phyloP scores from a whole-genome alignment of 2,888 invertebrate genomes.

The Xestobium rufovillosum region DNA sequence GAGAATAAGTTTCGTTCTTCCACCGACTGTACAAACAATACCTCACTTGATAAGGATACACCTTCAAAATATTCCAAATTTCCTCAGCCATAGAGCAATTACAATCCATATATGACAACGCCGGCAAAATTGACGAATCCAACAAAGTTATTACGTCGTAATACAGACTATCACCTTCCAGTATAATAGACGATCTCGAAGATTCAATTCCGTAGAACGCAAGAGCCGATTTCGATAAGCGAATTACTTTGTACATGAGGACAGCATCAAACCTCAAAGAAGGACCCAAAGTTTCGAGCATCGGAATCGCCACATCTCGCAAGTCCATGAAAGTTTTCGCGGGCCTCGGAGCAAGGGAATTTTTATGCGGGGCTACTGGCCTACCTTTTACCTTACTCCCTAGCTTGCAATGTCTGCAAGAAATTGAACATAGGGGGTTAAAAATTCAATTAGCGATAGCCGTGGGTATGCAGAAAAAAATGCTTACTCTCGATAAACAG shows the following conservation, averaged over 20 bases:
- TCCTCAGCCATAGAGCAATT: constrained; percentile 97
- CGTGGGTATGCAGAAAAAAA: constrained; percentile 1
- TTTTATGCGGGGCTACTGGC: constrained; percentile 46
- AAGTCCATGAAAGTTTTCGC: constrained; percentile 67
- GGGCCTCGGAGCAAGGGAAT: constrained; percentile 54
- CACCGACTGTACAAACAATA: constrained; percentile 87
- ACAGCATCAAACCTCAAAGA: constrained; percentile 81
- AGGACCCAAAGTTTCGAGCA: constrained; percentile 79
- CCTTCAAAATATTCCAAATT: constrained; percentile 82
- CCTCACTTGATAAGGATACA: constrained; percentile 79
- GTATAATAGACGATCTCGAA: constrained; percentile 26
- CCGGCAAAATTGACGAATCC: constrained; percentile 84
- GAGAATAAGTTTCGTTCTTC: constrained; percentile 83
- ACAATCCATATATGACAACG: constrained; percentile 83
- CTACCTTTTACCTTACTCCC: constrained; percentile 62
- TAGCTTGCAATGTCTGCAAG: constrained; percentile 63
- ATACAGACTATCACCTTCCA: constrained; percentile 55
- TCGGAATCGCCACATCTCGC: constrained; percentile 71
- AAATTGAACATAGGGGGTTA: constrained; percentile 11
- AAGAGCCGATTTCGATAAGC: constrained; percentile 44
- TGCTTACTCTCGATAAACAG: constrained; percentile 71
- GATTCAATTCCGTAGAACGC: constrained; percentile 33
- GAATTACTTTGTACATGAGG: constrained; percentile 78
- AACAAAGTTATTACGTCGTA: constrained; percentile 78
- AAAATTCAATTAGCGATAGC: not conserved